Evolutionary conservation across 2,797 vertebrate genomes (phyloP), one percentile per base, ranked within the genome.

Genomic region (Chromis chromis): DNA sequence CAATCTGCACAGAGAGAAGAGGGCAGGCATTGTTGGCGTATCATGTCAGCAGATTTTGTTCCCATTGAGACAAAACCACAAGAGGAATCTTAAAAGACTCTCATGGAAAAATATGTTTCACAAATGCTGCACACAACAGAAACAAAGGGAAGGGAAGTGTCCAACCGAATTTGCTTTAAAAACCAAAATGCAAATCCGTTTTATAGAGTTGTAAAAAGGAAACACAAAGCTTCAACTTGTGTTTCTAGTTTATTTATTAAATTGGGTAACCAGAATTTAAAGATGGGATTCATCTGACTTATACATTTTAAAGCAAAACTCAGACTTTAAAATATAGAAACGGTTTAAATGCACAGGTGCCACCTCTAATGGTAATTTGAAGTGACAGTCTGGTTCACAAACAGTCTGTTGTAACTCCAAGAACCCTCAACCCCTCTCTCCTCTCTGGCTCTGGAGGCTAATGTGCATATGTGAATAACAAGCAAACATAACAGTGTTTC

Each of bases 391-490:
- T 31, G 65, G 87, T 80, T 91, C 77, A 78, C 74, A 88, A 78
- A 54, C 31, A 81, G 50, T 40, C 79, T 67, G 76, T 69, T 84
- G 74, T 75, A 79, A 74, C 58, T 65, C 53, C 2, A 8, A 76
- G 58, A 86, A 83, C 70, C 59, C 58, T 28, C 70, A 77, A 69
- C 42, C 33, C 24, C 44, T 19, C 48, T 74, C 62, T 67, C 39
- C 48, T 80, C 48, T 60, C 61, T 25, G 64, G 60, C 67, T 70
- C 22, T 21, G 73, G 67, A 83, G 86, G 78, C 76, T 85, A 84
- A 87, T 82, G 78, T 80, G 49, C 69, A 67, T 66, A 83, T 79
- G 87, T 81, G 87, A 90, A 88, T 88, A 90, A 84, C 86, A 90
- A 89, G 85, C 79, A 91, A 89, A 89, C 74, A 76, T 56, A 62